Conservation (phyloP, 2,888 invertebrate genomes). For the Microchrysa polita region DNA sequence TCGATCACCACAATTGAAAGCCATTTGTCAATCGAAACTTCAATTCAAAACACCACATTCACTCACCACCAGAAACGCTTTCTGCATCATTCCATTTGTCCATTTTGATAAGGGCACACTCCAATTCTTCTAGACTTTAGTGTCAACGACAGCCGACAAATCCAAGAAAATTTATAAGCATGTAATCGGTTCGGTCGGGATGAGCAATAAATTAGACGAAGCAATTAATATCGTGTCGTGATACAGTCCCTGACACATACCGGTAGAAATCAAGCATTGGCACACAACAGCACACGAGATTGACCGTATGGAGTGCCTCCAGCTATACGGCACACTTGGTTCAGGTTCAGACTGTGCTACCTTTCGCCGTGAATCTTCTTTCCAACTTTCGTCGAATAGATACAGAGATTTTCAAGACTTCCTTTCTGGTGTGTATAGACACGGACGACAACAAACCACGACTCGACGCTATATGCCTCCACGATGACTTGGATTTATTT, state of each 20-base stretch:
- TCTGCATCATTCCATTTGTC: not conserved
- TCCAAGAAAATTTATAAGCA: conserved; percentile 47
- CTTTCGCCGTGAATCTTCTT: not conserved
- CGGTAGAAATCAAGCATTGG: conserved; percentile 29
- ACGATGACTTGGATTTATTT: conserved; percentile 17
- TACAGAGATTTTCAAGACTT: not conserved
- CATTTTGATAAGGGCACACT: conserved; percentile 47
- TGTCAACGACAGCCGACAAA: conserved; percentile 47
- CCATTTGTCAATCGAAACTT: too few relatives aligned
- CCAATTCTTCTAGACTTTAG: conserved; percentile 42
- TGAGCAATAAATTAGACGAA: conserved; percentile 48
- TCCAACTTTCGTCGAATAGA: too few relatives aligned
- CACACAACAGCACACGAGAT: conserved; percentile 13
- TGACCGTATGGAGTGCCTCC: not conserved
- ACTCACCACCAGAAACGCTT: too few relatives aligned
- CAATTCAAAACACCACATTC: too few relatives aligned
- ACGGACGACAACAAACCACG: not conserved
- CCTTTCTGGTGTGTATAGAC: not conserved
- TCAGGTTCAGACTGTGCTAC: not conserved
- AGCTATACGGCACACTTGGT: conserved; percentile 4
- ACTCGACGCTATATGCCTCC: not conserved
- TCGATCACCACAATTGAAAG: too few relatives aligned
- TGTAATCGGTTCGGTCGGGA: conserved; percentile 45
- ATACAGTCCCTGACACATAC: not conserved
- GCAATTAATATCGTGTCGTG: conserved; percentile 47